phyloP scores from a whole-genome alignment of 2,888 invertebrate species.

The Troilus luridus region DNA sequence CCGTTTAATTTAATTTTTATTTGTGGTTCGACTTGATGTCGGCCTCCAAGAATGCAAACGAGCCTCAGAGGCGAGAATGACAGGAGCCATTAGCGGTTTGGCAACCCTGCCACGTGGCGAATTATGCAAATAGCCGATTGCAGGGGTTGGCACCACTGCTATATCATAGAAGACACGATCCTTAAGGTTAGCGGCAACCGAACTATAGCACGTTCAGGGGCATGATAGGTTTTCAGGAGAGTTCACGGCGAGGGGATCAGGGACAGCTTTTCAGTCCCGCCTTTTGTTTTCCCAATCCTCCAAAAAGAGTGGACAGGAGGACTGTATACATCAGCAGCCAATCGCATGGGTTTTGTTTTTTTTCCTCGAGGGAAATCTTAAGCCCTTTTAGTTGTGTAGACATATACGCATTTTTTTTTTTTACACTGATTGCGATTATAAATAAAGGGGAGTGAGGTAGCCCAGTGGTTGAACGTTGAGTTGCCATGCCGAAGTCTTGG shows the following conservation, averaged over 20 bases:
- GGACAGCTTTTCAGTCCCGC: conserved; percentile 4
- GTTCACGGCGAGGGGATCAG: conserved; percentile 47
- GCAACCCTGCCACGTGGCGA: conserved; percentile 49
- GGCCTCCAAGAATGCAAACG: background rate
- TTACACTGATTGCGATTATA: too few species aligned
- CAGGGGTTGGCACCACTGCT: conserved; percentile 8
- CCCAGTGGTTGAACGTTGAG: too few species aligned
- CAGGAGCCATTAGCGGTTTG: conserved; percentile 26
- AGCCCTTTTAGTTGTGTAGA: too few species aligned
- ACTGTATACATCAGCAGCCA: background rate
- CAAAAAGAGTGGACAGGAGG: background rate
- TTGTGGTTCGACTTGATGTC: background rate
- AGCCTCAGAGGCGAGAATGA: background rate
- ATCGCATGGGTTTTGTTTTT: too few species aligned
- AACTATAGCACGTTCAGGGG: conserved; percentile 47
- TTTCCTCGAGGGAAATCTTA: too few species aligned
- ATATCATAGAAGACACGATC: conserved; percentile 47
- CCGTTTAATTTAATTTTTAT: background rate
- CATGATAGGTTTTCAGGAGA: conserved; percentile 49
- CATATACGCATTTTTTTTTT: too few species aligned
- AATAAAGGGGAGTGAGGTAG: too few species aligned
- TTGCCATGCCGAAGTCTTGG: too few species aligned
- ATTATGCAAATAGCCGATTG: conserved; percentile 50
- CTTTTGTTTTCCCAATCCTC: background rate
- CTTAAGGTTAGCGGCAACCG: conserved; percentile 44